These are phyloP conservation scores for Enteromius afrohamiltoni DNA, from an alignment of 2,797 vertebrate genomes.

Conservation along the genomic window DNA sequence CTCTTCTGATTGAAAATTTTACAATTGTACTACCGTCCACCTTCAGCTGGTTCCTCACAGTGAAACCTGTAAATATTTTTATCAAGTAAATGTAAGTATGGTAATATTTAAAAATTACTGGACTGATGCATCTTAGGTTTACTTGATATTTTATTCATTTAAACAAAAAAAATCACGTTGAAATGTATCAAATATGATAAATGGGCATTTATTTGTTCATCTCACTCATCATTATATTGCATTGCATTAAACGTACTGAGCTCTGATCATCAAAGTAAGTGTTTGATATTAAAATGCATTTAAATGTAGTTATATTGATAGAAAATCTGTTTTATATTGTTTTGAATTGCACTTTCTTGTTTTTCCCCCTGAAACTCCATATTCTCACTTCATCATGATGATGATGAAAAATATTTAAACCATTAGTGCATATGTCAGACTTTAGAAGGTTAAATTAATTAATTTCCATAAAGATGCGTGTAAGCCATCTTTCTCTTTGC, in stretches of 20 bases:
- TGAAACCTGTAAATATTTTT: not conserved
- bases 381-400: no score
- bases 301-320: no score
- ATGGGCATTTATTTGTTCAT: not conserved
- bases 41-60: not conserved
- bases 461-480: not conserved
- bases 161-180: not conserved
- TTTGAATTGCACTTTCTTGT: no score
- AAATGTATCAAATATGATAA: not conserved
- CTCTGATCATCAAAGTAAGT: no score
- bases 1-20: not conserved
- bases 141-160: not conserved
- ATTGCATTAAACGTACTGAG: no score
- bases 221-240: no score
- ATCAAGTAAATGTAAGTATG: not conserved
- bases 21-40: not conserved
- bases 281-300: no score
- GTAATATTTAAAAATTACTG: not conserved
- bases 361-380: no score
- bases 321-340: no score
- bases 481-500: constrained; percentile 48
- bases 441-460: not conserved
- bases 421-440: not conserved
- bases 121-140: not conserved
- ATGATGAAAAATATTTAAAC: not conserved